Conservation (phyloP, 2,797 vertebrate genomes). For the Emydoidea blandingii region DNA sequence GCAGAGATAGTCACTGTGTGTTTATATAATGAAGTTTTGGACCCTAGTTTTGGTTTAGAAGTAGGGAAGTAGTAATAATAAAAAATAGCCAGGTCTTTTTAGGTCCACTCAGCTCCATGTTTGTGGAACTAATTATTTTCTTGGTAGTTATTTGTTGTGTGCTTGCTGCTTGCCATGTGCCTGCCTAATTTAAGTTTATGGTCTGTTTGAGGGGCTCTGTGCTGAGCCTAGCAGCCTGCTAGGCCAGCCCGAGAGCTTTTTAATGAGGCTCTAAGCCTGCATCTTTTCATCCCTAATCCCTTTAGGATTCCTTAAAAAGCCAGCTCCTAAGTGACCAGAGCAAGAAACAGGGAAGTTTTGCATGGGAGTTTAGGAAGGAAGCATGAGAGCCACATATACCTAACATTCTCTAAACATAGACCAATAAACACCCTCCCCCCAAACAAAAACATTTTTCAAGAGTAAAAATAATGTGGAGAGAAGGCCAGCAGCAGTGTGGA, state of each 20-base stretch:
- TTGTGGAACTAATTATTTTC: neutral
- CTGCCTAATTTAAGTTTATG: too few species aligned
- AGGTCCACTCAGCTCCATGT: rapidly evolving
- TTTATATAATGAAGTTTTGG: neutral
- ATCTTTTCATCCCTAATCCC: too few species aligned
- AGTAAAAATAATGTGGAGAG: neutral
- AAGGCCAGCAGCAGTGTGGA: neutral
- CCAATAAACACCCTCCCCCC: neutral
- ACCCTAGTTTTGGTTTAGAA: neutral
- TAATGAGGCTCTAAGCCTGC: too few species aligned
- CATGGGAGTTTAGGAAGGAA: too few species aligned
- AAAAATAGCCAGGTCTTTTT: neutral
- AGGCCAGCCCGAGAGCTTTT: too few species aligned
- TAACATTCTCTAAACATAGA: neutral
- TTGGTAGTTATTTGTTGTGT: too few species aligned
- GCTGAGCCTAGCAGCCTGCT: too few species aligned
- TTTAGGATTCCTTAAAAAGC: too few species aligned
- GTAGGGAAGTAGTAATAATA: neutral
- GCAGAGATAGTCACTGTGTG: rapidly evolving
- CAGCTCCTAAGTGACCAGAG: too few species aligned
- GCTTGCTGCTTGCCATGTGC: too few species aligned
- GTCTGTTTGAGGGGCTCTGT: too few species aligned
- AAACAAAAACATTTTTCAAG: neutral
- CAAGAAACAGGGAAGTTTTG: neutral
- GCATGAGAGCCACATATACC: neutral